Evolutionary conservation across 2,113 vertebrate genomes (phyloP).

Genomic region (Dermatemys mawii): DNA sequence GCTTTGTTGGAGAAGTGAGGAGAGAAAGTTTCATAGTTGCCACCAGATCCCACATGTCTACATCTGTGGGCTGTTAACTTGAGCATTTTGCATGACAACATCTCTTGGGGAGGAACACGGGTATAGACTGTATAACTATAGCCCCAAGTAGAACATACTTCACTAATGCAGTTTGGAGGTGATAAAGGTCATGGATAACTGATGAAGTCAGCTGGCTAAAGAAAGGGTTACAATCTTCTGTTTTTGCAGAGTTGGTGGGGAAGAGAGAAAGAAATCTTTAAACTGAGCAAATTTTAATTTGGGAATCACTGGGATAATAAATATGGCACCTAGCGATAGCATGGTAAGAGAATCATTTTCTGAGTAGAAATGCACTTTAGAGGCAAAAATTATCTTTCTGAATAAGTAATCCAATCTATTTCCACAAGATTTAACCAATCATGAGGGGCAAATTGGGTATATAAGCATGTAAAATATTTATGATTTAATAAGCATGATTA

Average conservation of each 20-base stretch:
- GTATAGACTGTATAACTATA: not conserved
- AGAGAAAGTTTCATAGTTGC: not conserved
- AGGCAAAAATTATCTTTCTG: not conserved
- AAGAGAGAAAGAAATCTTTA: not conserved
- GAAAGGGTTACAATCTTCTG: not conserved
- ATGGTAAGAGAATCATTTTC: not conserved
- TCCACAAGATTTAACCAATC: not conserved
- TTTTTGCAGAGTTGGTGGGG: not conserved
- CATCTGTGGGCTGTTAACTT: not conserved
- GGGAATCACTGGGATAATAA: not conserved
- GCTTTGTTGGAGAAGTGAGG: not conserved
- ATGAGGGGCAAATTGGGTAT: not conserved
- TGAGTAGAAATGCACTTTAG: not conserved
- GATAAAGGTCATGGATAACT: not conserved
- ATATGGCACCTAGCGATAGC: not conserved
- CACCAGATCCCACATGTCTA: not conserved
- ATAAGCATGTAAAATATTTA: slow-evolving; percentile 21
- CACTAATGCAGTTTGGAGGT: not conserved
- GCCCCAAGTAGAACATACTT: not conserved
- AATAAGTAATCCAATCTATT: not conserved
- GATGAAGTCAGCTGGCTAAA: not conserved
- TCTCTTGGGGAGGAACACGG: not conserved
- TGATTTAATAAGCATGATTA: slow-evolving; percentile 34
- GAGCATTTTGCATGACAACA: not conserved
- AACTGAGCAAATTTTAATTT: not conserved